Evolutionary conservation across 2,888 invertebrate species (phyloP), one percentile per base, ranked within the genome.

Genomic region (Stomorhina lunata): DNA sequence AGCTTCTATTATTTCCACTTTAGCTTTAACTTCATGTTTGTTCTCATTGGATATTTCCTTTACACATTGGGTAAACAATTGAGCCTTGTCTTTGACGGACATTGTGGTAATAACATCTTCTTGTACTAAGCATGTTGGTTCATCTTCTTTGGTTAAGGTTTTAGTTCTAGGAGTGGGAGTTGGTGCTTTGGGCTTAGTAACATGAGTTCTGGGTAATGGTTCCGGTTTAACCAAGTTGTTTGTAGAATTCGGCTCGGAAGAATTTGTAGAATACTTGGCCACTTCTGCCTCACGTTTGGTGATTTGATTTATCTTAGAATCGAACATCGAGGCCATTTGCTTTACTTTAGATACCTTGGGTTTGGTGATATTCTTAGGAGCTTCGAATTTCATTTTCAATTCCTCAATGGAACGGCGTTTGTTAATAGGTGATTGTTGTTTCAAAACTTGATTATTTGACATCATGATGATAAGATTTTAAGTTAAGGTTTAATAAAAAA

Each of bases 1-100:
- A n/a, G n/a, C n/a, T n/a, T 4, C 10, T 43, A 32, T 1, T 0
- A 15, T 15, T 1, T 7, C 37, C 9, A 53, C 6, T 12, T 43
- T 53, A 27, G 85, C 84, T 1, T 86, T 88, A 3, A 87, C 85
- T 12, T 85, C 84, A 4, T 45, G 20, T 4, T 76, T 63, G 81
- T 89, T 87, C 25, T 83, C 86, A 20, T 84, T 85, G 0, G 87
- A 84, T 86, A 89, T 88, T 9, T 89, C 90, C 3, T 86, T 85
- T 15, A 88, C 84, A 34, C 89, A 89, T 50, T 89, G 87, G 10
- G 88, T 89, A 27, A 88, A 90, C 4, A 90, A 80, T 45, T 88
- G 32, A 0, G 86, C 88, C 53, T 89, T 90, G 48, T 90, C 89
- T 81, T 88, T 90, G 2, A 90, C 91, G 2, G 87, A 88, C n/a